phyloP scores from a whole-genome alignment of 2,888 invertebrate species.

The Spodoptera picta region DNA sequence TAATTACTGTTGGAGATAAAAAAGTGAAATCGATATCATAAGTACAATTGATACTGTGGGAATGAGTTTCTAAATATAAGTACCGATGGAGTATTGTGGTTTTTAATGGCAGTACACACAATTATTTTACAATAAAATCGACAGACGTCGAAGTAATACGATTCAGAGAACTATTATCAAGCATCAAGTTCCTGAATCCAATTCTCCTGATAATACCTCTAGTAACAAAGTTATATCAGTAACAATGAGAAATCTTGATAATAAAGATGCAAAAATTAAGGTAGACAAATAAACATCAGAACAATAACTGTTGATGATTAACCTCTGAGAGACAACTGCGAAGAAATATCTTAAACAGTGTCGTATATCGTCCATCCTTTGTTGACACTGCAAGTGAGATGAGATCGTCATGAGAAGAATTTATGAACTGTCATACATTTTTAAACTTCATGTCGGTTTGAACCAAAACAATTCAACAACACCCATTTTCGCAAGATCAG shows the following conservation, averaged over 20 bases:
- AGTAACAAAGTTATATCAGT: too few species aligned
- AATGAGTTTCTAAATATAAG: conserved; percentile 44
- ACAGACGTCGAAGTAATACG: too few species aligned
- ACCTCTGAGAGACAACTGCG: conserved; percentile 3
- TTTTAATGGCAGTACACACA: conserved; percentile 8
- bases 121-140: background rate
- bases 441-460: conserved; percentile 7
- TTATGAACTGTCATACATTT: conserved; percentile 19
- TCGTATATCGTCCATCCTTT: conserved; percentile 15
- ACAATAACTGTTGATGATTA: too few species aligned
- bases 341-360: conserved; percentile 11
- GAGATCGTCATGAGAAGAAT: conserved; percentile 20
- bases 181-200: too few species aligned
- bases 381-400: conserved; percentile 13
- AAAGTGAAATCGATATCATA: conserved; percentile 54
- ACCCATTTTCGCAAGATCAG: conserved; percentile 12
- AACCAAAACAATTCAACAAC: conserved; percentile 26
- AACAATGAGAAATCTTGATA: too few species aligned
- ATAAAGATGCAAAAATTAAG: too few species aligned
- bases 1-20: conserved; percentile 47
- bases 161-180: too few species aligned
- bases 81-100: conserved; percentile 15
- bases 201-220: too few species aligned
- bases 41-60: conserved; percentile 46
- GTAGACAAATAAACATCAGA: too few species aligned